Percentiles rank a stretch among this genome's conserved stretches.
Evolutionary conservation across 2,113 vertebrate species (phyloP).

Genomic region (Galeopterus variegatus): DNA sequence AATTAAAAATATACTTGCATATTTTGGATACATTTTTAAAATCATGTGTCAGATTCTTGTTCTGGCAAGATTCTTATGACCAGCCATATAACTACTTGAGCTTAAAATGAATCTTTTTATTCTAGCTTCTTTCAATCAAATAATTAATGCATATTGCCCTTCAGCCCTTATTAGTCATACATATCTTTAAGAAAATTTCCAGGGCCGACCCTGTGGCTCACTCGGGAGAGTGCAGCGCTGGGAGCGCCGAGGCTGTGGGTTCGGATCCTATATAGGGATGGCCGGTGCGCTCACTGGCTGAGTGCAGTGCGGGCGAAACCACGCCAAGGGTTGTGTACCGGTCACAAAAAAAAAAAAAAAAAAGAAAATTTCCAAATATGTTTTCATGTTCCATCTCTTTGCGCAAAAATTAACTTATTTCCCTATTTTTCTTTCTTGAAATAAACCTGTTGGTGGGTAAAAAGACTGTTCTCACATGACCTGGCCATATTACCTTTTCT

Average conservation of each 20-base stretch:
- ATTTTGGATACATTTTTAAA: constrained; percentile 73
- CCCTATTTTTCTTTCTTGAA: constrained; percentile 35
- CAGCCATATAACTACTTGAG: constrained; percentile 68
- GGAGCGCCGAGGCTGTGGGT: no score
- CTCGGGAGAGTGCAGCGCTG: no score
- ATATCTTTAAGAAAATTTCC: not conserved
- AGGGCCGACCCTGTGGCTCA: no score
- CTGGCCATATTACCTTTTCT: not conserved
- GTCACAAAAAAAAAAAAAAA: constrained; percentile 60
- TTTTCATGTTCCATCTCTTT: constrained; percentile 26
- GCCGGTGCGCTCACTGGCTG: no score
- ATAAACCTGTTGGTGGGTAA: not conserved
- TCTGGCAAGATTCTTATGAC: constrained; percentile 73
- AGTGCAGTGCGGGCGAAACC: no score
- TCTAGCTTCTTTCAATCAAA: constrained; percentile 52
- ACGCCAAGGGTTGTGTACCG: no score
- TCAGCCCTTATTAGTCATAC: constrained; percentile 58
- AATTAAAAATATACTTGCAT: constrained; percentile 81
- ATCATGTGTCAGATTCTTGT: constrained; percentile 74
- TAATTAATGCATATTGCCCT: constrained; percentile 51
- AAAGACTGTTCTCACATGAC: not conserved
- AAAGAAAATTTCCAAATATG: constrained; percentile 26
- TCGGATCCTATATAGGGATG: no score
- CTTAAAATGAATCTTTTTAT: constrained; percentile 67
- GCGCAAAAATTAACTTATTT: constrained; percentile 25